phyloP scores from a whole-genome alignment of 2,113 vertebrate species.

The Dryoscopus gambensis region DNA sequence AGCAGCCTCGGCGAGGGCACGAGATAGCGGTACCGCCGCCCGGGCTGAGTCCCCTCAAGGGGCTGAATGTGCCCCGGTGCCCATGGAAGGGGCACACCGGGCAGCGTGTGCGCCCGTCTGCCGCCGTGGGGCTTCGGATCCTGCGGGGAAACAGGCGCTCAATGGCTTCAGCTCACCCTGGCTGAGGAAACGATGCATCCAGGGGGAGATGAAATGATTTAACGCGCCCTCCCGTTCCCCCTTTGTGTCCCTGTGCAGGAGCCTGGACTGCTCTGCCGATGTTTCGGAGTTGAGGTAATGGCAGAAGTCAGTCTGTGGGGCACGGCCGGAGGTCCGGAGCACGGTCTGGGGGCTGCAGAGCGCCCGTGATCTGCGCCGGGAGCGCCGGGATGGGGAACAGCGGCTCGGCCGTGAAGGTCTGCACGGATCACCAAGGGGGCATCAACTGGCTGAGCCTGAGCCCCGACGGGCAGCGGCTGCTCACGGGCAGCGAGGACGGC shows the following conservation, averaged over 20 bases:
- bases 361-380: background rate
- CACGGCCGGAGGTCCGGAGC: background rate
- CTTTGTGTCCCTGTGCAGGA: background rate
- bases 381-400: conserved; percentile 73
- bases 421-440: conserved; percentile 76
- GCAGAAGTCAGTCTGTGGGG: background rate
- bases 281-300: background rate
- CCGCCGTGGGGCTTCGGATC: background rate
- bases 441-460: conserved; percentile 84
- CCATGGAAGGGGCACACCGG: rapidly evolving
- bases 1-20: background rate
- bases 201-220: background rate
- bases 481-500: conserved; percentile 81
- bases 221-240: background rate
- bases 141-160: background rate
- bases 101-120: background rate
- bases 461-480: conserved; percentile 77
- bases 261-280: background rate
- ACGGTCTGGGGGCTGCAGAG: background rate
- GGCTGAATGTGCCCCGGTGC: background rate
- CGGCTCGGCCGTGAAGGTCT: conserved; percentile 75
- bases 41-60: rapidly evolving
- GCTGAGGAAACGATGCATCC: background rate
- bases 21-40: background rate
- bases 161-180: rapidly evolving